Evolutionary conservation across 2,888 invertebrate species (phyloP).

Genomic region (Leistus spinibarbis): DNA sequence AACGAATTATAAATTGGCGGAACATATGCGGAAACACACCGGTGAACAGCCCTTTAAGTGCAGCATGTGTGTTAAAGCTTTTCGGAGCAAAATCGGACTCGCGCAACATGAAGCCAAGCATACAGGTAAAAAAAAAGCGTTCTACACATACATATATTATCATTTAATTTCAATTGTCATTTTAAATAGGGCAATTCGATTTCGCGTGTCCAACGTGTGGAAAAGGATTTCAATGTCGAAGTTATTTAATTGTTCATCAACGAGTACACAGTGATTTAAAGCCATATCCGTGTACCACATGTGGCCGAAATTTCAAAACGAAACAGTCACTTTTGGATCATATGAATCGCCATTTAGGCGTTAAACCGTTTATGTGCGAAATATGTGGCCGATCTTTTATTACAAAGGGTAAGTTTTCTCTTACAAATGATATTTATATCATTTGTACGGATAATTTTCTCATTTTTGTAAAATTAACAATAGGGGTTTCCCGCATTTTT

Average conservation of each 20-base stretch:
- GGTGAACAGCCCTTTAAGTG: slow-evolving; percentile 67
- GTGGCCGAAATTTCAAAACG: slow-evolving; percentile 64
- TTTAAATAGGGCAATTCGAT: slow-evolving; percentile 59
- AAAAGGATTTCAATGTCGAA: slow-evolving; percentile 67
- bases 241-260: slow-evolving; percentile 66
- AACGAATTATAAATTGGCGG: slow-evolving; percentile 65
- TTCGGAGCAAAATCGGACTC: slow-evolving; percentile 65
- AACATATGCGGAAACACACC: slow-evolving; percentile 66
- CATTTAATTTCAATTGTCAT: background rate
- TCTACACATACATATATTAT: background rate
- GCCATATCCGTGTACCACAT: slow-evolving; percentile 64
- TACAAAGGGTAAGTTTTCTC: slow-evolving; percentile 59
- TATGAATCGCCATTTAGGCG: slow-evolving; percentile 65
- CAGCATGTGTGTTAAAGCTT: slow-evolving; percentile 63
- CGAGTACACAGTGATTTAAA: slow-evolving; percentile 65
- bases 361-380: slow-evolving; percentile 65
- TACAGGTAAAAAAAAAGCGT: slow-evolving; percentile 52
- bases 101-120: slow-evolving; percentile 67
- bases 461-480: no score
- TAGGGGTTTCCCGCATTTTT: no score
- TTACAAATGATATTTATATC: no score
- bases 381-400: slow-evolving; percentile 65
- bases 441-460: no score
- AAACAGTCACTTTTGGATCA: slow-evolving; percentile 66
- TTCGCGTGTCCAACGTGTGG: slow-evolving; percentile 65